Conservation (phyloP, 2,113 vertebrate species). For the Bubo bubo region DNA sequence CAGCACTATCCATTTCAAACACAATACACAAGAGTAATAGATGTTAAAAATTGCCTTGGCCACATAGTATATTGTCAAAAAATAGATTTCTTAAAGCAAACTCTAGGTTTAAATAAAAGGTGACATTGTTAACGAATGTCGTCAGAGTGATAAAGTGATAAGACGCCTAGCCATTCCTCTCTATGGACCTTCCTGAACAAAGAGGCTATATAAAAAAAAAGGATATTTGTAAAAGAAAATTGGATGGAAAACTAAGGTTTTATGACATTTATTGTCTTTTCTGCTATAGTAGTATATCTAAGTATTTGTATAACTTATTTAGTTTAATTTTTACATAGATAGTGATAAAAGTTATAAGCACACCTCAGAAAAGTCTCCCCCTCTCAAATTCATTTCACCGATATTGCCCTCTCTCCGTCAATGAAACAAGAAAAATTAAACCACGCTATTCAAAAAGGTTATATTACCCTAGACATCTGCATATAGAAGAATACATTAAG, state of each 20-base stretch:
- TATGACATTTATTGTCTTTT: background rate
- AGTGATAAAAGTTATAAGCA: background rate
- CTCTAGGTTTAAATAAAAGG: slow-evolving; percentile 39
- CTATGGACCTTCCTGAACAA: background rate
- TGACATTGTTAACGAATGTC: slow-evolving; percentile 34
- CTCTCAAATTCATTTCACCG: background rate
- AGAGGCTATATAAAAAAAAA: background rate
- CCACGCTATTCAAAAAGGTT: background rate
- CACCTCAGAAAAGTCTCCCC: background rate
- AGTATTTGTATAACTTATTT: background rate
- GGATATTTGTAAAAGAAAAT: slow-evolving; percentile 5
- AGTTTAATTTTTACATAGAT: background rate
- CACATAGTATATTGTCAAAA: slow-evolving; percentile 14
- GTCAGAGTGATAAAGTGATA: background rate
- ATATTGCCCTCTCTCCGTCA: background rate
- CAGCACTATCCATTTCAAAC: slow-evolving; percentile 38
- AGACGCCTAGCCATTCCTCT: background rate
- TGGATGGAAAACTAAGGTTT: background rate
- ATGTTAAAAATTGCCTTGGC: slow-evolving; percentile 37
- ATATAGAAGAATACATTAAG: background rate
- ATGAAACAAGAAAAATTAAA: background rate
- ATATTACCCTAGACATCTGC: background rate
- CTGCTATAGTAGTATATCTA: background rate
- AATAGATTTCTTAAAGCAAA: slow-evolving; percentile 33
- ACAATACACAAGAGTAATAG: slow-evolving; percentile 44